Base-by-base conservation (phyloP, 1,140 invertebrate genomes). In the Drosophila pseudoobscura region DNA sequence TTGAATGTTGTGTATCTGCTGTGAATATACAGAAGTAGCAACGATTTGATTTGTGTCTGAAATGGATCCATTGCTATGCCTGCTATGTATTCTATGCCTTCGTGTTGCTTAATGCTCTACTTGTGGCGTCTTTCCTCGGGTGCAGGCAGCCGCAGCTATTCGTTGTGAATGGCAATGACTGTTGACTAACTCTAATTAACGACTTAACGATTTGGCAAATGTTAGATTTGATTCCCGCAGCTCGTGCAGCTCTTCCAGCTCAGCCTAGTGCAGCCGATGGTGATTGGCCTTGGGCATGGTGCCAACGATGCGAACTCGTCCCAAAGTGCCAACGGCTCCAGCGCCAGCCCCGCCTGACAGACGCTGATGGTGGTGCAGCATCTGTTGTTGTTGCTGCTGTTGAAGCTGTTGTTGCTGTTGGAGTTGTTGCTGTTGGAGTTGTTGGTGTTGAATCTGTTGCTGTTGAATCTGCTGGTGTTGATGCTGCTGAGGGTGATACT, bases 221-320 rank as follows among this genome's bases (percentile, higher is more conserved):
- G 65, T 46, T 82, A 69, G 54, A 49, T 60, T 63, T 55, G 60
- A 56, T 64, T 44, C 29, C 49, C 52, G 29, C 9, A 44, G 60
- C 31, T 47, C 50, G 9, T 47, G 29, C 44, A 55, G 20, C 31
- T 43, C n/a, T 58, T 5, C 8, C 1, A 8, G 7, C 8, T 11
- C 54, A 44, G 58, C 71, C 62, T 82, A 91, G 71, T 91, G 89
- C 63, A 91, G 57, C 61, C 89, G 78, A 49, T 91, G 89, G 53
- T 91, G 90, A 71, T 88, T 90, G 41, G 85, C 78, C 92, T 97
- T 97, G 52, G 96, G 96, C 89, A 96, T 94, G 46, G 96, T 94
- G 39, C 95, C 96, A 20, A 97, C 95, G 61, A 97, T 96, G 66
- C 96, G 94, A 15, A 96, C 95, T 61, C 94, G 66, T 93, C 95